These are phyloP conservation scores for Bombus consobrinus DNA, from an alignment of 1,140 invertebrate species.

Conservation along the genomic window DNA sequence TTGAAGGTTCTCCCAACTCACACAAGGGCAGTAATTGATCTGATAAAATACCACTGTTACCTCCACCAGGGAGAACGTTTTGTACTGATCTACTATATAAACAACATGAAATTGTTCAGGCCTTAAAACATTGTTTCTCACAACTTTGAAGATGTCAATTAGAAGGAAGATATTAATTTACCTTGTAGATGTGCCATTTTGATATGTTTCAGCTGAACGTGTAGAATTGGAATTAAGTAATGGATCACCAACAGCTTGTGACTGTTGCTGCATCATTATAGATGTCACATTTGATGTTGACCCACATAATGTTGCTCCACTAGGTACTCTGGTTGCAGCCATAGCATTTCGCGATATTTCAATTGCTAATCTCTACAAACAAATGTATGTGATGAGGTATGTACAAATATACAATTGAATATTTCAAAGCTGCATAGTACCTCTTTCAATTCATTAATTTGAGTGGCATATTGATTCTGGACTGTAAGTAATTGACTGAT, in stretches of 20 bases:
- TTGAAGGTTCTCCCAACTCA: slow-evolving; percentile 68
- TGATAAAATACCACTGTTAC: slow-evolving; percentile 37
- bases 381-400: not conserved
- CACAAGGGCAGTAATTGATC: slow-evolving; percentile 72
- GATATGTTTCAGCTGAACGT: slow-evolving; percentile 70
- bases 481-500: slow-evolving; percentile 92
- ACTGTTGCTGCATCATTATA: slow-evolving; percentile 57
- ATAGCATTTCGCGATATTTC: slow-evolving; percentile 88
- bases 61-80: slow-evolving; percentile 62
- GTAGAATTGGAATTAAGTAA: slow-evolving; percentile 57
- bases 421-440: slow-evolving; percentile 78
- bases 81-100: slow-evolving; percentile 64
- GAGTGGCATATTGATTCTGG: slow-evolving; percentile 90
- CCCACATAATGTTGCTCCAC: slow-evolving; percentile 53
- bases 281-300: slow-evolving; percentile 59
- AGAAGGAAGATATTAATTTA: slow-evolving; percentile 24
- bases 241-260: slow-evolving; percentile 65
- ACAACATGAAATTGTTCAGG: not conserved
- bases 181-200: slow-evolving; percentile 68
- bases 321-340: slow-evolving; percentile 79
- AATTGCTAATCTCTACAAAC: slow-evolving; percentile 85
- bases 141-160: not conserved
- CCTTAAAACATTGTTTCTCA: not conserved
- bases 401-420: slow-evolving; percentile 15
- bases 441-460: slow-evolving; percentile 94